phyloP scores from a whole-genome alignment of 2,797 vertebrate genomes.

The Platyrinchus mystaceus region DNA sequence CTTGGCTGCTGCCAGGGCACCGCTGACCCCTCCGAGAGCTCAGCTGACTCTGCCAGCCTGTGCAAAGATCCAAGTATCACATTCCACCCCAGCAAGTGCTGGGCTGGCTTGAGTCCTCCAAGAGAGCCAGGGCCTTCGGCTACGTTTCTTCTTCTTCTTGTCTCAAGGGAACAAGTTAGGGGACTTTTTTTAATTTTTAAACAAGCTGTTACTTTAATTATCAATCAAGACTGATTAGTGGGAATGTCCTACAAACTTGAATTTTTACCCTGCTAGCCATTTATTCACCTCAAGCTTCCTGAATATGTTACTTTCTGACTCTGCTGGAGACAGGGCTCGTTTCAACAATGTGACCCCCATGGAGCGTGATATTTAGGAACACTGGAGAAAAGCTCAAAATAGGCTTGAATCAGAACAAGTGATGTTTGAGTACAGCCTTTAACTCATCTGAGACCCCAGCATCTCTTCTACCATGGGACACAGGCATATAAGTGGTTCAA shows the following conservation, averaged over 20 bases:
- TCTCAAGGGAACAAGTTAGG: neutral
- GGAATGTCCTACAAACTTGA: neutral
- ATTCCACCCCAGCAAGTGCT: neutral
- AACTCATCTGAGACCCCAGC: neutral
- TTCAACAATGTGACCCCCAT: neutral
- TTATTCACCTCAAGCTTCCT: neutral
- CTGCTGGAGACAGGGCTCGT: neutral
- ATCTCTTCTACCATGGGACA: neutral
- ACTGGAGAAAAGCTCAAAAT: neutral
- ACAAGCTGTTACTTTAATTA: neutral
- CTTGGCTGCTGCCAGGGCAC: neutral
- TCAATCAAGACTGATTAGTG: neutral
- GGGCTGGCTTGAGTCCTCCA: neutral
- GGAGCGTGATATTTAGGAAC: neutral
- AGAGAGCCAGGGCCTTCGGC: neutral
- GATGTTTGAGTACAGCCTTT: neutral
- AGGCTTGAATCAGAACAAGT: neutral
- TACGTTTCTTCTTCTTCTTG: neutral
- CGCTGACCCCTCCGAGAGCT: neutral
- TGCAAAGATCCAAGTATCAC: neutral
- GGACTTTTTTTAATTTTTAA: neutral
- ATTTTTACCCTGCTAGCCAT: neutral
- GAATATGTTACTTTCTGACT: neutral
- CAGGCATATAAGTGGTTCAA: neutral
- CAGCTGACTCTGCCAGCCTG: neutral